Conservation (phyloP, 2,113 vertebrate species). For the Aegithalos caudatus region DNA sequence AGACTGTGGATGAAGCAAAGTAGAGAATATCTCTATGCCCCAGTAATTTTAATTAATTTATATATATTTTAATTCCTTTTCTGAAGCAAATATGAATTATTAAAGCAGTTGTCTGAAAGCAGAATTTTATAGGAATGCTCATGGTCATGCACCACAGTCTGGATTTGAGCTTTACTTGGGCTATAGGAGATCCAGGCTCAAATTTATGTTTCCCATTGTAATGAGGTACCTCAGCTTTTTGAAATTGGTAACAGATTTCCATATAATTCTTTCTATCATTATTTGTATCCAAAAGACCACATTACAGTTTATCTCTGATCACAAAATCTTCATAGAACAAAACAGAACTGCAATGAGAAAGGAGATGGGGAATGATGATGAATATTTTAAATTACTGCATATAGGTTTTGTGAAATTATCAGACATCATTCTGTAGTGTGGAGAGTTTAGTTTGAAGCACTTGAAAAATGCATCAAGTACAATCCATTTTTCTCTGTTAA, state of each 20-base stretch:
- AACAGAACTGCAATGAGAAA: neutral
- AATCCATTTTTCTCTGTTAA: neutral
- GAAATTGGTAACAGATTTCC: neutral
- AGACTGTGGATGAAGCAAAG: neutral
- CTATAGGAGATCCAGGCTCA: neutral
- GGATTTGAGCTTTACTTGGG: neutral
- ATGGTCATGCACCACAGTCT: neutral
- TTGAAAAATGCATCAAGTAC: neutral
- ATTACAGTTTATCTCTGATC: neutral
- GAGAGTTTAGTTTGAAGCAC: neutral
- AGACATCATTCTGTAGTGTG: neutral
- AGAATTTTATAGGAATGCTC: neutral
- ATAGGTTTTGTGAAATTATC: neutral
- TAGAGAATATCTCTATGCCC: neutral
- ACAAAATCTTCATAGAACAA: neutral
- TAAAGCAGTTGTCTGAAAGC: neutral
- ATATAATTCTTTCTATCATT: neutral
- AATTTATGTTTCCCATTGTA: neutral
- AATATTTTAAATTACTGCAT: neutral
- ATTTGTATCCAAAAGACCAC: neutral
- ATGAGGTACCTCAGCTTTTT: neutral
- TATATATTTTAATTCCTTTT: neutral
- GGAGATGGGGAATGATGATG: neutral
- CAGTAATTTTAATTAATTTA: neutral
- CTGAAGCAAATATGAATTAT: neutral